Evolutionary conservation across 2,888 invertebrate species (phyloP).

Genomic region (Cataglyphis livida): DNA sequence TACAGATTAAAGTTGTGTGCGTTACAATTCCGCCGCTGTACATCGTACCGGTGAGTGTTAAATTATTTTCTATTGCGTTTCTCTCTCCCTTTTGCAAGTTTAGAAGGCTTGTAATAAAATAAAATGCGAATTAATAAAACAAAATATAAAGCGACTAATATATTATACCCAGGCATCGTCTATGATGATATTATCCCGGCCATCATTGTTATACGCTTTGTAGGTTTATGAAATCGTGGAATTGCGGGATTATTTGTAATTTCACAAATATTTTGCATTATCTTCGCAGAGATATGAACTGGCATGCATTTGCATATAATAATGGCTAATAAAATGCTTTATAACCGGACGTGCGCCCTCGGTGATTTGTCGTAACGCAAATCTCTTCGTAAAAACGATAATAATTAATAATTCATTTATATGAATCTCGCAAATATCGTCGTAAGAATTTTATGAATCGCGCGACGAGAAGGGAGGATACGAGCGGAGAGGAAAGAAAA

Average conservation of each 20-base stretch:
- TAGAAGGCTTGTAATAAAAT: neutral
- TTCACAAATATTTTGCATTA: conserved; percentile 14
- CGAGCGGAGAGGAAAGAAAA: neutral
- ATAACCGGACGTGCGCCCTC: neutral
- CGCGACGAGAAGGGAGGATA: neutral
- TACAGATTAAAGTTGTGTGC: neutral
- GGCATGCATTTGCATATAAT: conserved; percentile 21
- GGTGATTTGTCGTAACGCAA: neutral
- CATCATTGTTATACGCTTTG: neutral
- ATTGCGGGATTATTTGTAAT: neutral
- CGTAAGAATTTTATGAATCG: conserved; percentile 29
- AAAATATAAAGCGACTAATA: neutral
- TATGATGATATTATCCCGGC: neutral
- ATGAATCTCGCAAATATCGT: conserved; percentile 10
- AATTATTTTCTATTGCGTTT: neutral
- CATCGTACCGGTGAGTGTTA: neutral
- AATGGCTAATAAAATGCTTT: conserved; percentile 24
- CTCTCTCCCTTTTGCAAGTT: neutral
- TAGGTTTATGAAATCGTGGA: neutral
- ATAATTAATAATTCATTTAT: conserved; percentile 24
- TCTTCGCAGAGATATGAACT: neutral
- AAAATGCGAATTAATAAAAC: no score
- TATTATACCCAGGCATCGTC: neutral
- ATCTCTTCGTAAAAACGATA: conserved; percentile 15
- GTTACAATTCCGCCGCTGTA: neutral